Conservation (phyloP, 2,113 vertebrate genomes). For the Rhodinocichla rosea region DNA sequence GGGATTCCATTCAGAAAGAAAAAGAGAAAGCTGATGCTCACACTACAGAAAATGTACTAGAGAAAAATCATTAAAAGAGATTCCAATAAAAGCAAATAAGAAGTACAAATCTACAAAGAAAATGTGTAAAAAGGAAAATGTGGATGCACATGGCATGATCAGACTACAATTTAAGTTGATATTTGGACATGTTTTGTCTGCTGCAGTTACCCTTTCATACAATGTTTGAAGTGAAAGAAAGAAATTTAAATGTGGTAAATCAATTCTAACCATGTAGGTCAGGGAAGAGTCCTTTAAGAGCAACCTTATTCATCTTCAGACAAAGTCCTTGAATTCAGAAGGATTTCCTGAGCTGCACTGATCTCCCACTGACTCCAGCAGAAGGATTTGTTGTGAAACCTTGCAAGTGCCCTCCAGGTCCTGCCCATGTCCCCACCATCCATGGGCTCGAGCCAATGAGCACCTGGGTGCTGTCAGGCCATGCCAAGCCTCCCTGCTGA, state of each 20-base stretch:
- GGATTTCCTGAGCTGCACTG: neutral
- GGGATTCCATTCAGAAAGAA: neutral
- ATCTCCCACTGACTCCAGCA: neutral
- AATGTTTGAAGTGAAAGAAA: neutral
- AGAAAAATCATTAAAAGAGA: neutral
- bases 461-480: neutral
- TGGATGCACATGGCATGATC: neutral
- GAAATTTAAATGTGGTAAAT: neutral
- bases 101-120: neutral
- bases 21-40: neutral
- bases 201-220: neutral
- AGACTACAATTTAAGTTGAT: neutral
- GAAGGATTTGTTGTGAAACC: neutral
- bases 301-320: neutral
- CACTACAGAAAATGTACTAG: neutral
- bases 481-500: fast-evolving
- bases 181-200: neutral
- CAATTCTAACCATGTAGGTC: fast-evolving
- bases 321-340: neutral
- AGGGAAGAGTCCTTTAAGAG: neutral
- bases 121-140: neutral
- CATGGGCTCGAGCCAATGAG: fast-evolving
- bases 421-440: fast-evolving
- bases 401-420: neutral
- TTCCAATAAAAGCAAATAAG: neutral